Base-by-base conservation (phyloP, 2,888 invertebrate genomes). In the Plagodis dolabraria region DNA sequence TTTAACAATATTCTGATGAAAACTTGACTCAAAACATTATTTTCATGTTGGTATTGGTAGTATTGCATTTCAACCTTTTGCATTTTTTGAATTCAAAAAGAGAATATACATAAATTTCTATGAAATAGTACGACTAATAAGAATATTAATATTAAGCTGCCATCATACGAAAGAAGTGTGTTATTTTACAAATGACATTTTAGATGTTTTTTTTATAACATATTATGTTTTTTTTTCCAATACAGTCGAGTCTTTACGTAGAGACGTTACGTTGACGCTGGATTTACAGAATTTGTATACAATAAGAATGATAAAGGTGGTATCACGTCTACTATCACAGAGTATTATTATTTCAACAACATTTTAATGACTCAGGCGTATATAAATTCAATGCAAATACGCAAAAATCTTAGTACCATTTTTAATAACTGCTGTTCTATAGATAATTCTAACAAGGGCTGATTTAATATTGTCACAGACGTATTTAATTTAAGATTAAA, bases 241-340 rank as follows among this genome's bases (percentile, higher is more conserved):
- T 59, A 55, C 42, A 44, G 43, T 56, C 45, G 56, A 60, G 45
- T 50, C 53, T 53, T 57, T 61, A 64, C 53, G 52, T 58, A 55
- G 35, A 54, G 64, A 61, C 59, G 60, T 56, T 61, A 53, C 7
- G 56, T 60, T 62, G 58, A 64, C 45, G 46, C 60, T 64, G 62
- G 49, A 53, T 52, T 62, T 61, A 61, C 53, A 62, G 53, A 59
- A 64, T 22, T 77, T 68, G 65, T 72, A 70, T 72, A 73, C 74
- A 76, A 79, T 73, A 73, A 80, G 79, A 80, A 85, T 86, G 84
- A 84, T 80, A 83, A 63, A 85, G 89, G 85, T 91, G 90, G 87
- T 89, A 89, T 88, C 88, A 90, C 88, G 85, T 87, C 92, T 92
- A 92, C 89, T 92, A 92, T 92, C 92, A 92, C 92, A 92, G 92